Evolutionary conservation across 1,140 invertebrate genomes (phyloP).

Genomic region (Steinernema khuongi): DNA sequence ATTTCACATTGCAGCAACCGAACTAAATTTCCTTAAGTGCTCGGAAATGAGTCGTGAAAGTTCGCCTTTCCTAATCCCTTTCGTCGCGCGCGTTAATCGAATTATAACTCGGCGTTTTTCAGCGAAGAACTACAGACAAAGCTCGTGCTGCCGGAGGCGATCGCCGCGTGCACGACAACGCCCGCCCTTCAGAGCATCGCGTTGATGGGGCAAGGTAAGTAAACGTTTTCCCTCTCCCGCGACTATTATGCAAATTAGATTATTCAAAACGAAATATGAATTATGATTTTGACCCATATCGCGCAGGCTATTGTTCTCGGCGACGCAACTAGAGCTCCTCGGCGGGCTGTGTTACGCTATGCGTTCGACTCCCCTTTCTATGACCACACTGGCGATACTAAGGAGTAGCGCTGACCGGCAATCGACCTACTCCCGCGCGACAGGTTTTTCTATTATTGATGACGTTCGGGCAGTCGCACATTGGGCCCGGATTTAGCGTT

Average conservation of each 20-base stretch:
- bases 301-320: neutral
- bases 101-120: conserved; percentile 53
- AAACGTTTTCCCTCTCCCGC: conserved; percentile 14
- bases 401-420: neutral
- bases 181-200: conserved; percentile 82
- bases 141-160: conserved; percentile 70
- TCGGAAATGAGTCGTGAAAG: neutral
- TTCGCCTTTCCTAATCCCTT: too few species aligned
- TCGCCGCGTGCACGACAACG: conserved; percentile 73
- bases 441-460: neutral
- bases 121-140: conserved; percentile 88
- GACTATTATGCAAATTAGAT: conserved; percentile 9
- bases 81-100: neutral
- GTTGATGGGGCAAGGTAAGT: conserved; percentile 74
- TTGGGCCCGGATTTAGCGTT: too few species aligned
- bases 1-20: too few species aligned
- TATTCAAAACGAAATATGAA: neutral
- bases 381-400: neutral
- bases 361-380: neutral
- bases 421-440: neutral
- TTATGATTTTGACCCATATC: conserved; percentile 14
- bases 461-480: neutral
- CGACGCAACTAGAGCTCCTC: neutral
- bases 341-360: neutral
- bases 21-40: too few species aligned